Evolutionary conservation across 2,888 invertebrate species (phyloP).

Genomic region (Sminthurides aquaticus): DNA sequence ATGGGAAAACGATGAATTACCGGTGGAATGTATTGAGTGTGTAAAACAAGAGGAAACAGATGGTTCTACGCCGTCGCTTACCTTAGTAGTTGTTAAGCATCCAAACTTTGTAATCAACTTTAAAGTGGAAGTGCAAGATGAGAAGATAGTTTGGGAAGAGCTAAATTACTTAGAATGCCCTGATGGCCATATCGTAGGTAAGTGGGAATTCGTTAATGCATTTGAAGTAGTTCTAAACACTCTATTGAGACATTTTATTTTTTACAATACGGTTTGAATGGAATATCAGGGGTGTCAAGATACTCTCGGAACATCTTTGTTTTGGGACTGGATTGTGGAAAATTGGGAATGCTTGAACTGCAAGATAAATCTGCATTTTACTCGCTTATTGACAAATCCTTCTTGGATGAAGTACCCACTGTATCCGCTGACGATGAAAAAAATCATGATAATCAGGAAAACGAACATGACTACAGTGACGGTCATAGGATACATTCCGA

Average conservation of each 20-base stretch:
- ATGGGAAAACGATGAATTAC: conserved; percentile 13
- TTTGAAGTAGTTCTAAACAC: no score
- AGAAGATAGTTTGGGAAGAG: conserved; percentile 6
- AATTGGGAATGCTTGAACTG: neutral
- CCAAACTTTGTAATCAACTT: conserved; percentile 12
- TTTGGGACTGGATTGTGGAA: conserved; percentile 16
- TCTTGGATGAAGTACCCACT: neutral
- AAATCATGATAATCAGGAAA: neutral
- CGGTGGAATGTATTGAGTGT: conserved; percentile 13
- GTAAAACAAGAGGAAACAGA: neutral
- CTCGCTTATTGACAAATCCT: neutral
- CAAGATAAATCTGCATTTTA: neutral
- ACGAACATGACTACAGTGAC: conserved; percentile 4
- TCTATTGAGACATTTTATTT: neutral
- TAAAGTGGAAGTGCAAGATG: conserved; percentile 1
- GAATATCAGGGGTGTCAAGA: conserved; percentile 13
- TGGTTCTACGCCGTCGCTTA: no score
- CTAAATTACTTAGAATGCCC: conserved; percentile 12
- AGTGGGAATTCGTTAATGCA: neutral
- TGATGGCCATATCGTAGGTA: conserved; percentile 19
- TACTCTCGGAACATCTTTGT: conserved; percentile 8
- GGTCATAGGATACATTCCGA: conserved; percentile 6
- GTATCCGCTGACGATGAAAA: neutral
- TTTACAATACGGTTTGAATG: no score
- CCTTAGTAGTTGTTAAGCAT: conserved; percentile 17